These are phyloP conservation scores for Porites lobata DNA, from an alignment of 92 coral and sea anemone species.

Conservation along the genomic window DNA sequence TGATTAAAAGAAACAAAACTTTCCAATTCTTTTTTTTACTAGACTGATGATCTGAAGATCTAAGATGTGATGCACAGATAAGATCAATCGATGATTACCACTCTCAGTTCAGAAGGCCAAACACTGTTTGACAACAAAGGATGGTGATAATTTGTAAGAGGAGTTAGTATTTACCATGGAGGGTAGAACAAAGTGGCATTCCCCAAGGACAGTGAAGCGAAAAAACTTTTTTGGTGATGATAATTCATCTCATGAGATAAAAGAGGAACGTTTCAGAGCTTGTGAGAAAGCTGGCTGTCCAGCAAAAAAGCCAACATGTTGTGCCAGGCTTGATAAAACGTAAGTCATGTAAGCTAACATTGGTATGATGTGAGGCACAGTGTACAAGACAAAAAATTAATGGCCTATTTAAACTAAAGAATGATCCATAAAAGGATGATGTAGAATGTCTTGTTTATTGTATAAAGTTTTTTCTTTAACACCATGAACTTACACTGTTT, in stretches of 20 bases:
- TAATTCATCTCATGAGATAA: neutral
- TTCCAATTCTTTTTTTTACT: neutral
- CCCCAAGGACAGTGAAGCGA: constrained; percentile 35
- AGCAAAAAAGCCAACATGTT: constrained; percentile 86
- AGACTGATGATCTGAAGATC: neutral
- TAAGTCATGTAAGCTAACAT: constrained; percentile 30
- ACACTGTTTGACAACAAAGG: neutral
- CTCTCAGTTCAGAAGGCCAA: neutral
- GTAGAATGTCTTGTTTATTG: too few relatives aligned
- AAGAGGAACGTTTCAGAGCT: constrained; percentile 65
- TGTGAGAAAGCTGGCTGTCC: constrained; percentile 97
- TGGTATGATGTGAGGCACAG: too few relatives aligned
- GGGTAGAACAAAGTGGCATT: constrained; percentile 16
- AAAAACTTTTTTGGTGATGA: constrained; percentile 44
- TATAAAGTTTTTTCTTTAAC: too few relatives aligned
- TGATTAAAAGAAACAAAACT: too few relatives aligned
- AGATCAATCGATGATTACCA: neutral
- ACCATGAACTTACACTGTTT: too few relatives aligned
- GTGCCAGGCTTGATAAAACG: constrained; percentile 92
- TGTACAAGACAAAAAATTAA: neutral
- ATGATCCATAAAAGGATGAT: too few relatives aligned
- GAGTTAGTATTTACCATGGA: constrained; percentile 8
- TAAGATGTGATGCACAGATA: neutral
- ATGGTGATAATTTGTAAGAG: neutral
- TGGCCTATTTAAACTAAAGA: too few relatives aligned